Conservation (phyloP, 2,888 invertebrate species). For the Acleris literana region DNA sequence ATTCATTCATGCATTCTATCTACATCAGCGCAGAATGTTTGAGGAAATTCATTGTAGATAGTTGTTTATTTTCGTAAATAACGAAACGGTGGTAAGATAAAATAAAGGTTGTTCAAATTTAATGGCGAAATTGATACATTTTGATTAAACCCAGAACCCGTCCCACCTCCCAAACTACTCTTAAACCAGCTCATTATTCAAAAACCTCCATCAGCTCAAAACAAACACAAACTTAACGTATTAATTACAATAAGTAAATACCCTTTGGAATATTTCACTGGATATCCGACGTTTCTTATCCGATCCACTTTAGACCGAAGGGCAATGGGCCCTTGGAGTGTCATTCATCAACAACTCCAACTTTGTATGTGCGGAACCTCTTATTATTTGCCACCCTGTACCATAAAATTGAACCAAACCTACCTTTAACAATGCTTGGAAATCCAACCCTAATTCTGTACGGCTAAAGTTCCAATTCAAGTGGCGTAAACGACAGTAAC, state of each 20-base stretch:
- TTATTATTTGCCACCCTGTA: constrained; percentile 79
- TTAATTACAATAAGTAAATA: constrained; percentile 44
- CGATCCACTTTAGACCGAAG: constrained; percentile 81
- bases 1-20: too few relatives aligned
- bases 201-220: constrained; percentile 36
- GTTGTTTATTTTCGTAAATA: too few relatives aligned
- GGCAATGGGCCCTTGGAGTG: constrained; percentile 82
- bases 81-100: too few relatives aligned
- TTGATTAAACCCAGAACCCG: background rate
- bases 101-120: background rate
- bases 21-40: too few relatives aligned
- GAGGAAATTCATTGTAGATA: too few relatives aligned
- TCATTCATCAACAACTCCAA: constrained; percentile 82
- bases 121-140: background rate
- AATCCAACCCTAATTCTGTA: constrained; percentile 44
- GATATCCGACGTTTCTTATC: constrained; percentile 81
- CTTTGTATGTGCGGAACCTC: constrained; percentile 79
- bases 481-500: constrained; percentile 46
- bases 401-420: constrained; percentile 80
- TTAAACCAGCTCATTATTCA: constrained; percentile 27
- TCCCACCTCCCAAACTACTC: constrained; percentile 17
- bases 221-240: constrained; percentile 42
- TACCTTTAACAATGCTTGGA: constrained; percentile 43
- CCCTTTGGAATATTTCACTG: constrained; percentile 72
- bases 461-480: constrained; percentile 47